Conservation (phyloP, 2,888 invertebrate genomes). For the Chouioia cunea region DNA sequence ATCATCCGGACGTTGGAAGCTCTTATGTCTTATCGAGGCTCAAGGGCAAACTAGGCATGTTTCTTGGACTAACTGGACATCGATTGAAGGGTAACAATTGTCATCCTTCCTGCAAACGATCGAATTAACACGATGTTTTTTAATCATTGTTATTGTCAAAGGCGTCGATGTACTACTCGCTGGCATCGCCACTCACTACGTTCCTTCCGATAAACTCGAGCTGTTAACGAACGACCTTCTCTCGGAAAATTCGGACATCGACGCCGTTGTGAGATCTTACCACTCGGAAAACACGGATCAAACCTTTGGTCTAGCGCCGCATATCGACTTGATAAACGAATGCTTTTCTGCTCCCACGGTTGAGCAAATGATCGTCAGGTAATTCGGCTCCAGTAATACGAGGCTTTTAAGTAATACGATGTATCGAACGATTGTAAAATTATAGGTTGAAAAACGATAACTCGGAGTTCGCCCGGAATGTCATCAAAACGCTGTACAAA, state of each 20-base stretch:
- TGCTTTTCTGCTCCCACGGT: constrained; percentile 82
- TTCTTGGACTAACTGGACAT: constrained; percentile 89
- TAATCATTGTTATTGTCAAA: constrained; percentile 49
- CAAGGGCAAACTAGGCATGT: constrained; percentile 87
- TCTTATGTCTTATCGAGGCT: constrained; percentile 91
- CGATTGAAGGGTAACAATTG: constrained; percentile 73
- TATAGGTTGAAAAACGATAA: constrained; percentile 79
- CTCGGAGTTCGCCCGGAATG: constrained; percentile 86
- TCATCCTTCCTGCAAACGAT: not conserved
- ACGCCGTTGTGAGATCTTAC: constrained; percentile 73
- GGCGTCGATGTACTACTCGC: constrained; percentile 86
- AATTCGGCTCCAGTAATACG: constrained; percentile 25
- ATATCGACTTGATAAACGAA: constrained; percentile 82
- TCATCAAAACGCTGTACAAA: constrained; percentile 77
- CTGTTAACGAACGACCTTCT: constrained; percentile 77
- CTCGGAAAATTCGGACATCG: constrained; percentile 71
- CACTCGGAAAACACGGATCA: constrained; percentile 62
- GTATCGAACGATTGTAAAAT: constrained; percentile 8
- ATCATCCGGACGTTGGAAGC: constrained; percentile 97
- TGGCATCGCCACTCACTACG: constrained; percentile 94
- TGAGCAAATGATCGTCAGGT: constrained; percentile 80
- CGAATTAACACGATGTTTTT: constrained; percentile 2
- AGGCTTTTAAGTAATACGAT: constrained; percentile 9
- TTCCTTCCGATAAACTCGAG: constrained; percentile 75
- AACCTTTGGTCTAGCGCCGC: constrained; percentile 72